A percentile compares a stretch with the other conserved stretches of the same genome.
These are phyloP conservation scores for Stichodactyla helianthus DNA, from an alignment of 64 coral and sea anemone genomes.

Conservation along the genomic window DNA sequence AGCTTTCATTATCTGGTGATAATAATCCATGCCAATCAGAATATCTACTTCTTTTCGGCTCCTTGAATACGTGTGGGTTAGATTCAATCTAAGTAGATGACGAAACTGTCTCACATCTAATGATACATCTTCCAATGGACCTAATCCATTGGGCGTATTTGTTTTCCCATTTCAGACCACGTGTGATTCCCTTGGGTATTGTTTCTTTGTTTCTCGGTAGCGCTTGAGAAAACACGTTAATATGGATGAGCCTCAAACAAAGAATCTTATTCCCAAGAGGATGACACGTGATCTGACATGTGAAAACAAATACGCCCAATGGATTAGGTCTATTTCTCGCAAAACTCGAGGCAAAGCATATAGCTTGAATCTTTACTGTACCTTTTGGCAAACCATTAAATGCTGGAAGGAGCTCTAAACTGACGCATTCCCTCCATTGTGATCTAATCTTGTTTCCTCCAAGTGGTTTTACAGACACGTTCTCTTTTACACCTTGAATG, in stretches of 20 bases:
- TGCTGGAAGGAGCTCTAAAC: background rate
- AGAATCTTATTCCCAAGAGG: no score
- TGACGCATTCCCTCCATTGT: background rate
- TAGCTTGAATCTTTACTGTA: background rate
- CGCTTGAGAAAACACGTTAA: no score
- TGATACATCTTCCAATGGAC: slow-evolving; percentile 6
- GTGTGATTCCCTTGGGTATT: no score
- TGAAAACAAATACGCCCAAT: no score
- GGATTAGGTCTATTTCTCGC: no score
- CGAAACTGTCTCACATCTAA: slow-evolving; percentile 3
- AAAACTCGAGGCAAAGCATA: background rate
- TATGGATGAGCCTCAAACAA: no score
- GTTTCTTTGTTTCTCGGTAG: no score
- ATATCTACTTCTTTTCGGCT: slow-evolving; percentile 10
- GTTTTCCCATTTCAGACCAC: no score
- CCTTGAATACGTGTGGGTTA: slow-evolving; percentile 1
- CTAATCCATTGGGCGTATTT: no score
- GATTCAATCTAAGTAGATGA: background rate
- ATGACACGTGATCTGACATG: no score
- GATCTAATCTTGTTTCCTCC: slow-evolving; percentile 1
- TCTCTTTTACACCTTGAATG: background rate
- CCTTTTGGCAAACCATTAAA: background rate
- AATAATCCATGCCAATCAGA: slow-evolving; percentile 22
- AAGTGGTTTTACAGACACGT: background rate
- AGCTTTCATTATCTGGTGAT: background rate